Evolutionary conservation across 1,140 invertebrate genomes (phyloP), one percentile per base, ranked within the genome.

Genomic region (Calliphora vicina): DNA sequence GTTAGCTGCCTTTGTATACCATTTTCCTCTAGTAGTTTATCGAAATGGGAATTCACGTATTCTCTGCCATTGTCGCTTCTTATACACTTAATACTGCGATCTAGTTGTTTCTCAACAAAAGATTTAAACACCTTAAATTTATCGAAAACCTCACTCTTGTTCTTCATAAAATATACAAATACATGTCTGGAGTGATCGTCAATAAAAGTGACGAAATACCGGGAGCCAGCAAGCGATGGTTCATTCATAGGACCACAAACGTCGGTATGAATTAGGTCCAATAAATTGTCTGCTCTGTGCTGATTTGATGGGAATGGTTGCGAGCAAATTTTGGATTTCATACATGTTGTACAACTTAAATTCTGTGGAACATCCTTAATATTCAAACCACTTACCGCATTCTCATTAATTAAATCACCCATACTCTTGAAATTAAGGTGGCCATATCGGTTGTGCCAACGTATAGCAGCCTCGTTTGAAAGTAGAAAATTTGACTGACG

Each of bases 241-340:
- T n/a, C n/a, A n/a, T n/a, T n/a, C n/a, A n/a, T n/a, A n/a, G n/a
- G n/a, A 87, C 90, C 90, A 85, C 91, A 91, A 12, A 92, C 82
- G 81, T 91, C 91, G 57, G 86, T 85, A 84, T 91, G 89, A 15
- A 91, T 85, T 5, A 91, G 35, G 57, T 90, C 87, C 42, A 92
- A 84, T 23, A 81, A 29, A 27, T 82, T 42, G 4, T 76, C 73
- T 25, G 72, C 80, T 17, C 25, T 43, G 17, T 71, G 74, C 67
- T 83, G 2, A 23, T 23, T 20, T 1, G 45, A 29, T 43, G 83
- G 67, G 81, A 84, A 84, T n/a, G 57, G 3, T 25, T 81, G 57
- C 20, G 61, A 76, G 15, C 42, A 71, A 27, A 83, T 81, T 81
- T 84, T 81, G 15, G 23, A 81, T 84, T 82, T 71, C 15, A 27